These are phyloP conservation scores for Gephyroberyx darwinii DNA, from an alignment of 2,797 vertebrate genomes.

Conservation along the genomic window DNA sequence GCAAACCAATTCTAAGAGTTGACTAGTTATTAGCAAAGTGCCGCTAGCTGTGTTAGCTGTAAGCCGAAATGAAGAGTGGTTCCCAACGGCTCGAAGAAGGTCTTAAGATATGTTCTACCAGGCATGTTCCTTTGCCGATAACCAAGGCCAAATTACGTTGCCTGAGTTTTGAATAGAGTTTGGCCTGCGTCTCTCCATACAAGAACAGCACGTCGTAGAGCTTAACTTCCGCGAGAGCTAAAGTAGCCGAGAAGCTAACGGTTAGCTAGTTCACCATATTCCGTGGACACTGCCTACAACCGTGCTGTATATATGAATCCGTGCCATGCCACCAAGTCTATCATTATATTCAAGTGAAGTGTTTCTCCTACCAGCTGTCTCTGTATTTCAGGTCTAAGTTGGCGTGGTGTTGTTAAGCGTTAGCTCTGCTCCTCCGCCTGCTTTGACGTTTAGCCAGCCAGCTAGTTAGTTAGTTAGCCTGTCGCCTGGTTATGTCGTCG, in stretches of 20 bases:
- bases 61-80: background rate
- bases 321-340: fast-evolving
- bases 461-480: slow-evolving; percentile 21
- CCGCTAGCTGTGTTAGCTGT: fast-evolving
- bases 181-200: slow-evolving; percentile 36
- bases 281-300: background rate
- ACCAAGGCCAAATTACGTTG: background rate
- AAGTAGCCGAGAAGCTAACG: slow-evolving; percentile 28
- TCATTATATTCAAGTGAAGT: fast-evolving
- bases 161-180: too few species aligned
- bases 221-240: too few species aligned
- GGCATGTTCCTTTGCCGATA: fast-evolving
- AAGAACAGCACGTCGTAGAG: background rate
- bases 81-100: background rate
- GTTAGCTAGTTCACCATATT: slow-evolving; percentile 26
- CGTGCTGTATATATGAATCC: fast-evolving
- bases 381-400: slow-evolving; percentile 6
- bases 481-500: slow-evolving; percentile 53
- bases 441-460: slow-evolving; percentile 13
- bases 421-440: slow-evolving; percentile 15
- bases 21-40: too few species aligned
- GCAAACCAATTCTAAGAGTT: background rate
- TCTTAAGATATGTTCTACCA: fast-evolving
- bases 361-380: slow-evolving; percentile 58
- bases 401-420: slow-evolving; percentile 6